Base-by-base conservation (phyloP, 2,113 vertebrate species). In the Ammodytes marinus region DNA sequence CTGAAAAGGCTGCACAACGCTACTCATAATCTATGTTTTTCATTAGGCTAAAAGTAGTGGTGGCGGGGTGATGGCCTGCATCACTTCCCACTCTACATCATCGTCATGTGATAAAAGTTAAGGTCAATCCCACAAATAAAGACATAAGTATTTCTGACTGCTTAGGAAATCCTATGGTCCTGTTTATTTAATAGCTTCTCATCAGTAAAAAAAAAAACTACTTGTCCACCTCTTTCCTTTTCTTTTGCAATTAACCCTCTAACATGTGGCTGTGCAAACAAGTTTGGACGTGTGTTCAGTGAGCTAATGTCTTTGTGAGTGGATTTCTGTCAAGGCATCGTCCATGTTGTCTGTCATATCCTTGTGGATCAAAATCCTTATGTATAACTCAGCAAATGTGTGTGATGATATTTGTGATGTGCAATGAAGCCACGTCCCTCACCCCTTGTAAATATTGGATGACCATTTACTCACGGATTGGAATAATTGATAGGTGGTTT, bases 341-440 rank as follows among this genome's bases (percentile, higher is more conserved):
- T 83, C 65, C 78, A 60, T 83, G 86, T 83, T 80, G 49, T 85
- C 64, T 79, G 74, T 87, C 80, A 47, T 86, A 43, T 79, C 74
- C 53, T 40, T 89, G 86, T 92, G 69, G 86, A 79, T 78, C 68
- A 63, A 54, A 85, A 81, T 64, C 76, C n/a, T 75, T 57, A 5
- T 86, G 70, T 91, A 69, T 66, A 83, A 83, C 65, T 80, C 60
- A 76, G 72, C 84, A 77, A 83, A 66, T 90, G 86, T 91, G 42
- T 88, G 82, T 92, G 69, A 74, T 78, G 19, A 66, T 87, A 64
- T 70, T 27, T 90, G 87, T 90, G 68, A 87, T 84, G 85, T 89
- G 86, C 86, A 86, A 88, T 86, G 67, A 68, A 82, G 58, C 70
- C 55, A 63, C 70, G 74, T 79, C 79, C 79, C 63, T 57, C 40